A percentile compares a stretch with the other conserved stretches of the same genome.
phyloP scores from a whole-genome alignment of 2,888 invertebrate genomes.

The Hyles lineata region DNA sequence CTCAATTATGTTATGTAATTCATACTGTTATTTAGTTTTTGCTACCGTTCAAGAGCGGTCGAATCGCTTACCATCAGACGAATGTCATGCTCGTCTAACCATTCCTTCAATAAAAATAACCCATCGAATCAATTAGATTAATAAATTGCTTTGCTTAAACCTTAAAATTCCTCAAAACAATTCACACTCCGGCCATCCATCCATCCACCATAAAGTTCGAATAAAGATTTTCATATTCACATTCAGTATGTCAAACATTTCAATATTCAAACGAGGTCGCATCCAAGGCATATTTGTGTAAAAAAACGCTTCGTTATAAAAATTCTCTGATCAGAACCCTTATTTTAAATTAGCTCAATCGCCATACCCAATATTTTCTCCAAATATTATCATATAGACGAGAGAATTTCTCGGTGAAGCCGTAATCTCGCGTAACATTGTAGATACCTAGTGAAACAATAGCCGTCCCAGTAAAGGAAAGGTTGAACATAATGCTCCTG shows the following conservation, averaged over 20 bases:
- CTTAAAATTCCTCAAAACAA: too few species aligned
- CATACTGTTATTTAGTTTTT: too few species aligned
- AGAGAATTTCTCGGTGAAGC: constrained; percentile 37
- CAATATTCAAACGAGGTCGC: neutral
- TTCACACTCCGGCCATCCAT: too few species aligned
- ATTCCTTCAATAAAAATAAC: too few species aligned
- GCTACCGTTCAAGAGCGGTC: too few species aligned
- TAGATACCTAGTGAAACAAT: constrained; percentile 51
- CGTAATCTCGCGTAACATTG: constrained; percentile 47
- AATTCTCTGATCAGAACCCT: constrained; percentile 13
- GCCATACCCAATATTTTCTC: constrained; percentile 21
- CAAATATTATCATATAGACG: constrained; percentile 35
- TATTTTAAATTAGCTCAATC: constrained; percentile 26
- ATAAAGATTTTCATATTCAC: too few species aligned
- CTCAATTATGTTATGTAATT: too few species aligned
- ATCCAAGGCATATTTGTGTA: neutral
- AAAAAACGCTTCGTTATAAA: constrained; percentile 4
- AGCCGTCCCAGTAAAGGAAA: constrained; percentile 49
- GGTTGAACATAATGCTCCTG: constrained; percentile 50
- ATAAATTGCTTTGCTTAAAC: too few species aligned
- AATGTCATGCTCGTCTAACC: too few species aligned
- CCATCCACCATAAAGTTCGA: too few species aligned
- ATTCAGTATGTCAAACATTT: neutral
- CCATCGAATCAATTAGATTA: too few species aligned
- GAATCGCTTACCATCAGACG: too few species aligned